A percentile compares a stretch with the other conserved stretches of the same genome.
Conservation (phyloP, 2,797 vertebrate genomes). For the Sparus aurata region DNA sequence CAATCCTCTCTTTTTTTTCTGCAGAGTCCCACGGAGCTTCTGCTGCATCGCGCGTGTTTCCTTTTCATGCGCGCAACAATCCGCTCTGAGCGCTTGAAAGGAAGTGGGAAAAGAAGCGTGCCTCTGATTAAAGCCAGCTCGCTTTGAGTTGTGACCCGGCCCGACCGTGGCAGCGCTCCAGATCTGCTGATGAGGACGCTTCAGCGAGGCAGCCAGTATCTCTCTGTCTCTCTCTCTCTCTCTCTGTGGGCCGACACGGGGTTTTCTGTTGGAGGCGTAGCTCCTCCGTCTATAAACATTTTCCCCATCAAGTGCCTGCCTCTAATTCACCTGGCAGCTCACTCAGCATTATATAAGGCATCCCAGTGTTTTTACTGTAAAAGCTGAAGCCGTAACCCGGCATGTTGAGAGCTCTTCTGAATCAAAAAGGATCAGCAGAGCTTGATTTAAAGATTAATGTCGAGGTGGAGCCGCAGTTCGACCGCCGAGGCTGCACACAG, state of each 20-base stretch:
- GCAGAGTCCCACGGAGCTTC: conserved; percentile 3
- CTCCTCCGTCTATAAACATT: conserved; percentile 70
- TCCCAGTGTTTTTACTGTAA: conserved; percentile 72
- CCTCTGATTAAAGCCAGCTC: conserved; percentile 64
- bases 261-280: conserved; percentile 58
- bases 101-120: conserved; percentile 43
- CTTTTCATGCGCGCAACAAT: conserved; percentile 41
- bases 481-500: neutral
- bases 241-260: conserved; percentile 34
- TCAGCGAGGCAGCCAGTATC: neutral
- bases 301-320: conserved; percentile 61
- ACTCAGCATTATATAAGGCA: conserved; percentile 79
- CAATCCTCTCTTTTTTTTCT: conserved; percentile 38
- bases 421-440: conserved; percentile 24
- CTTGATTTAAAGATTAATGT: conserved; percentile 11
- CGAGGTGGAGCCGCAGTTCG: neutral
- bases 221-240: neutral
- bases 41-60: conserved; percentile 13
- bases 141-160: conserved; percentile 61
- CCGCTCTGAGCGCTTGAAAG: neutral
- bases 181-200: conserved; percentile 72
- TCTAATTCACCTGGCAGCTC: conserved; percentile 80
- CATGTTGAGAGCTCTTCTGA: conserved; percentile 25
- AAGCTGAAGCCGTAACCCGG: conserved; percentile 57
- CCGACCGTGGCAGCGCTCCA: conserved; percentile 69